These are phyloP conservation scores for Gila orcuttii DNA, from an alignment of 2,113 vertebrate genomes.

Conservation along the genomic window DNA sequence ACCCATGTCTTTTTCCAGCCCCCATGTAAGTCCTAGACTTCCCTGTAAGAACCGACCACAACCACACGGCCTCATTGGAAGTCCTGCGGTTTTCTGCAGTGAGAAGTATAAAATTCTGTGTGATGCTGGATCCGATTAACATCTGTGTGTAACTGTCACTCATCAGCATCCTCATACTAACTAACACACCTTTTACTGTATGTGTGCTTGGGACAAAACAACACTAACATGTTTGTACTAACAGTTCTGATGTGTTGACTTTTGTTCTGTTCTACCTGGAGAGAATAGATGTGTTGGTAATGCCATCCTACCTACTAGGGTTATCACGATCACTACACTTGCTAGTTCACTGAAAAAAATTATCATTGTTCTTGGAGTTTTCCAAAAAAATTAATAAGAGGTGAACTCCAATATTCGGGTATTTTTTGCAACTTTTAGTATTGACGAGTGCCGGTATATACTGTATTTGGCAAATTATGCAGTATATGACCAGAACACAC, in stretches of 20 bases:
- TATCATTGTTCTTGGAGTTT: no score
- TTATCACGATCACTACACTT: background rate
- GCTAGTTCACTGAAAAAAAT: background rate
- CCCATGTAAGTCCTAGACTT: slow-evolving; percentile 86
- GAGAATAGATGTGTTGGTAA: background rate
- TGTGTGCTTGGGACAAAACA: background rate
- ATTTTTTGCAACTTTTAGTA: background rate
- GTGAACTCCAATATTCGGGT: background rate
- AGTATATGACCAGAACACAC: background rate
- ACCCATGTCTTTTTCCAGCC: slow-evolving; percentile 76
- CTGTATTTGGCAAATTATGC: background rate
- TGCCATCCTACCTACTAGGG: background rate
- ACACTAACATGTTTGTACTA: background rate
- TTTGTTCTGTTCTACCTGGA: background rate
- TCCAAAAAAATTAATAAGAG: no score
- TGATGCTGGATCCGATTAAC: slow-evolving; percentile 32
- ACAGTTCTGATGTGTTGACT: background rate
- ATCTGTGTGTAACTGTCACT: slow-evolving; percentile 32
- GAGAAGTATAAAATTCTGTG: slow-evolving; percentile 51
- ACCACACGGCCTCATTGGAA: slow-evolving; percentile 41
- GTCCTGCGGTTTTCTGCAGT: slow-evolving; percentile 45
- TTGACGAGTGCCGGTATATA: background rate
- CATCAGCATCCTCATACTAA: slow-evolving; percentile 28
- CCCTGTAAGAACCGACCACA: slow-evolving; percentile 72
- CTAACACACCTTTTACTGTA: background rate